phyloP scores from a whole-genome alignment of 1,140 invertebrate genomes.

The Zaprionus capensis region DNA sequence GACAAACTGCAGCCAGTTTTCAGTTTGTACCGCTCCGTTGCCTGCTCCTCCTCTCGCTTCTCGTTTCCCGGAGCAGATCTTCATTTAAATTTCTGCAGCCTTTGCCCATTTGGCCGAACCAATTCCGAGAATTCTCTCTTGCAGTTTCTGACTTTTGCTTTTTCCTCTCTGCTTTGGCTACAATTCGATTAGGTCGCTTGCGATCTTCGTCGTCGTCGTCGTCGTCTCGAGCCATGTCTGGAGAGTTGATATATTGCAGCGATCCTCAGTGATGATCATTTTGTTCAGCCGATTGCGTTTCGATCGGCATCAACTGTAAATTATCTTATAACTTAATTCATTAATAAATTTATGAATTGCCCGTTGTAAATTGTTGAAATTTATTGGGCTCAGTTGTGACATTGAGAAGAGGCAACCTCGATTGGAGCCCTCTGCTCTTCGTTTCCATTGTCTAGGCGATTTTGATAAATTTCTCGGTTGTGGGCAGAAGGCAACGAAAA shows the following conservation, averaged over 20 bases:
- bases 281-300: slow-evolving; percentile 56
- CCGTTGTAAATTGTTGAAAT: slow-evolving; percentile 80
- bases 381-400: slow-evolving; percentile 67
- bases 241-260: slow-evolving; percentile 61
- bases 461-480: slow-evolving; percentile 45
- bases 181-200: slow-evolving; percentile 71
- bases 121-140: slow-evolving; percentile 65
- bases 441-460: slow-evolving; percentile 46
- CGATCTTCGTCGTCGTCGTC: slow-evolving; percentile 5
- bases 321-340: slow-evolving; percentile 84
- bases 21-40: neutral
- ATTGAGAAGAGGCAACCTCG: slow-evolving; percentile 41
- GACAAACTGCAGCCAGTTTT: slow-evolving; percentile 44
- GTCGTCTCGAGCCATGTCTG: slow-evolving; percentile 45
- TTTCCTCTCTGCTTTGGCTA: slow-evolving; percentile 32
- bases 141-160: slow-evolving; percentile 33
- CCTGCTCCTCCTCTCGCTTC: neutral
- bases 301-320: slow-evolving; percentile 68
- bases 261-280: slow-evolving; percentile 48
- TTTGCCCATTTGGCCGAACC: slow-evolving; percentile 50
- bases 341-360: slow-evolving; percentile 84
- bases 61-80: slow-evolving; percentile 48
- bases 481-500: slow-evolving; percentile 34
- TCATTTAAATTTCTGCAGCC: slow-evolving; percentile 72
- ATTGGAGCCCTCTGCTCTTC: slow-evolving; percentile 8